Percentiles rank a stretch among this genome's conserved stretches.
Evolutionary conservation across 2,888 invertebrate genomes (phyloP).

Genomic region (Mesorhabditis belari): DNA sequence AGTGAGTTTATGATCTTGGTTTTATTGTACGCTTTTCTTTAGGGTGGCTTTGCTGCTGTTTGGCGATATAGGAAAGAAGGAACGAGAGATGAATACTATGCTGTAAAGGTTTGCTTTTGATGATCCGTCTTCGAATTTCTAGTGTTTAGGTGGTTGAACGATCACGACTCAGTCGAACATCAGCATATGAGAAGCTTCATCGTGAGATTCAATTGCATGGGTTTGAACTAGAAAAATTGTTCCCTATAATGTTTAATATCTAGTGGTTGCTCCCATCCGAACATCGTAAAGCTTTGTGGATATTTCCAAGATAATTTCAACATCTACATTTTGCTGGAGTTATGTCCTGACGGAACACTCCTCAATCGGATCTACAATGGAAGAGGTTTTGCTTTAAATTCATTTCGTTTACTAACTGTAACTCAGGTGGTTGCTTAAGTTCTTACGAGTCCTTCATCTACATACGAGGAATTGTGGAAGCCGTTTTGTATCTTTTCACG

Average conservation of each 20-base stretch:
- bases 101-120: not conserved
- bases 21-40: not conserved
- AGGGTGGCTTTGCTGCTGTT: not conserved
- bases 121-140: not conserved
- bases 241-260: not conserved
- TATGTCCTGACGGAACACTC: not conserved
- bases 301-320: not conserved
- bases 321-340: not conserved
- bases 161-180: not conserved
- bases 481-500: not conserved
- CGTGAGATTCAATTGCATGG: not conserved
- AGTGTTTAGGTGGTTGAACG: not conserved
- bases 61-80: not conserved
- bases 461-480: not conserved
- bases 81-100: not conserved
- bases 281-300: not conserved
- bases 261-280: not conserved
- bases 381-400: not conserved
- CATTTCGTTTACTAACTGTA: not conserved
- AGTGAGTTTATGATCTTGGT: not conserved
- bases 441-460: not conserved
- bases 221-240: not conserved
- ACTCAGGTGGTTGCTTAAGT: not conserved
- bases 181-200: not conserved
- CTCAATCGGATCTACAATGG: not conserved